Base-by-base conservation (phyloP, 2,888 invertebrate genomes). In the Drosophila prolongata region DNA sequence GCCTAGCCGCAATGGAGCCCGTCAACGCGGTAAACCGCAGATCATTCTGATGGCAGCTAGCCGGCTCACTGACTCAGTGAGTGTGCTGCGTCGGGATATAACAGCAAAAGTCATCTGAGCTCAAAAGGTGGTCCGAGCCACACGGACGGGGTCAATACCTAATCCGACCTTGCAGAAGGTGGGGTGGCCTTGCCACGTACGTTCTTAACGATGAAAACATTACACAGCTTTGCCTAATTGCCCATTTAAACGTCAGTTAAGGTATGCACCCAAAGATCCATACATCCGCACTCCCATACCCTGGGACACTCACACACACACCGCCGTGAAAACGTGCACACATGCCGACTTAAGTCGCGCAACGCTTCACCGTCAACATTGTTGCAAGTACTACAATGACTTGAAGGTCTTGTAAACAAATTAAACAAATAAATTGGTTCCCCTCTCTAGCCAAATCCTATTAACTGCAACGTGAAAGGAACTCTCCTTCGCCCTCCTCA, bases 381-480 rank as follows among this genome's bases (percentile, higher is more conserved):
- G 57, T 65, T 76, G 69, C 59, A 87, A 59, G 65, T 67, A 64
- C 57, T 67, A 64, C 57, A 77, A 53, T 61, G 56, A 53, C 61
- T 60, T 47, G 27, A 60, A 71, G 64, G 69, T 79, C 80, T 71
- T 77, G 77, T 79, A 78, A 79, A 75, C 73, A 89, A 87, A 89
- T 79, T 70, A 76, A 80, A 87, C 87, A 89, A 89, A 87, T 86
- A 86, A 86, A 84, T 86, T 79, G 78, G 80, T 89, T 77, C 64
- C 79, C 74, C 70, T 75, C 72, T 76, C 43, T 70, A 77, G 76
- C 64, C 66, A 75, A 84, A 89, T 89, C 78, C 85, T 78, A 72
- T 85, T 87, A 80, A 77, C 79, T 79, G 72, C 74, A 82, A 64
- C 68, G 61, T 57, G 54, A 69, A 71, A 70, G 53, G 56, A 67